Evolutionary conservation across 1,140 invertebrate genomes (phyloP).

Genomic region (Mesaphorura yosii): DNA sequence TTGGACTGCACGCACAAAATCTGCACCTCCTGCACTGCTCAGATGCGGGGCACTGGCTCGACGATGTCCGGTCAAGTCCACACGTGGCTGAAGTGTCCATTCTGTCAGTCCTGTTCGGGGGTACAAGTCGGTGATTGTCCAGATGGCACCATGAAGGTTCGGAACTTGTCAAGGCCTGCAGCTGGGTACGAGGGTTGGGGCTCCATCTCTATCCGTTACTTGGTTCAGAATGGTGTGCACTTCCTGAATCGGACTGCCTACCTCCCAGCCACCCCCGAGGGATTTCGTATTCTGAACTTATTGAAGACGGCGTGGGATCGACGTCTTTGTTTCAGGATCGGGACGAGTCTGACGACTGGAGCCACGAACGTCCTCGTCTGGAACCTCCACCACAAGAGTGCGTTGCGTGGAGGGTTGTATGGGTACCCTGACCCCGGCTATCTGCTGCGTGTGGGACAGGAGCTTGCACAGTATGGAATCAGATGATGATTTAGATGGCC

Average conservation of each 20-base stretch:
- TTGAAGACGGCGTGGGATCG: slow-evolving; percentile 6
- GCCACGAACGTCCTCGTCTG: not conserved
- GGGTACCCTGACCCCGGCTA: slow-evolving; percentile 4
- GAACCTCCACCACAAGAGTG: slow-evolving; percentile 9
- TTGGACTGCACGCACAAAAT: too few relatives aligned
- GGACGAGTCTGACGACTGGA: slow-evolving; percentile 5
- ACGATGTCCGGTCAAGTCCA: not conserved
- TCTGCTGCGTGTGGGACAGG: not conserved
- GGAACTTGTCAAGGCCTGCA: not conserved
- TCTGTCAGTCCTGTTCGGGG: slow-evolving; percentile 1
- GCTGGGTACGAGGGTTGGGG: not conserved
- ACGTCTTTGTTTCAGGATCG: slow-evolving; percentile 4
- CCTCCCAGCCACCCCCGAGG: slow-evolving; percentile 3
- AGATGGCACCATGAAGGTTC: slow-evolving; percentile 2
- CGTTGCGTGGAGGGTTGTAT: not conserved
- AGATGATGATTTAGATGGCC: not conserved
- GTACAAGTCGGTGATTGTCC: slow-evolving; percentile 3
- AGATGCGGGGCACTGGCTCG: too few relatives aligned
- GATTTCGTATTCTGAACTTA: not conserved
- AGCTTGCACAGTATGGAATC: not conserved
- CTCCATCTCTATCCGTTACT: not conserved
- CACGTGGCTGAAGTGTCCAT: slow-evolving; percentile 4
- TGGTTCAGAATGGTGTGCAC: not conserved
- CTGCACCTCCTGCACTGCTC: too few relatives aligned
- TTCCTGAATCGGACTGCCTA: not conserved